A percentile compares a stretch with the other conserved stretches of the same genome.
Evolutionary conservation across 2,888 invertebrate genomes (phyloP).

Genomic region (Xylota sylvarum): DNA sequence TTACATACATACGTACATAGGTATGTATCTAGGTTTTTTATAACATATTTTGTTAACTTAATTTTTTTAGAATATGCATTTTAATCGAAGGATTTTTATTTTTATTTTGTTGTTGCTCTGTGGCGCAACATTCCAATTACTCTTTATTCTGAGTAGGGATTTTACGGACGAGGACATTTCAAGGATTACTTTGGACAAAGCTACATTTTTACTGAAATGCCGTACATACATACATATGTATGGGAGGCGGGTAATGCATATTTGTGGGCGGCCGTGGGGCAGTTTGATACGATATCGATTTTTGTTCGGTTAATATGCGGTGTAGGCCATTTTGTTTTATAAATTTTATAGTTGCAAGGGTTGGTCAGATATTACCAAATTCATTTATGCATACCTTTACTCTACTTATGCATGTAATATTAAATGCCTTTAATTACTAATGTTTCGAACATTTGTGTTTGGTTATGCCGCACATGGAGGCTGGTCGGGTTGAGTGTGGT

Average conservation of each 20-base stretch:
- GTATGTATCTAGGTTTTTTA: too few relatives aligned
- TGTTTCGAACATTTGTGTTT: neutral
- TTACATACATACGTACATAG: too few relatives aligned
- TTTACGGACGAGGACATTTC: constrained; percentile 57
- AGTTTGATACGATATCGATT: constrained; percentile 49
- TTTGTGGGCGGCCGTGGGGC: constrained; percentile 3
- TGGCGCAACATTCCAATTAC: constrained; percentile 51
- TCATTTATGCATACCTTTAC: neutral
- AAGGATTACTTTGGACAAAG: constrained; percentile 59
- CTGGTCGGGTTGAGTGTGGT: neutral
- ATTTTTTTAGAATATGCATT: constrained; percentile 33
- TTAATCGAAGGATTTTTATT: constrained; percentile 10
- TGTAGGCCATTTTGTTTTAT: constrained; percentile 19
- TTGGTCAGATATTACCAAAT: constrained; percentile 6
- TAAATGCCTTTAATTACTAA: neutral
- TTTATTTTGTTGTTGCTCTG: constrained; percentile 12
- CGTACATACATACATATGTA: neutral
- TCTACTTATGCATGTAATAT: neutral
- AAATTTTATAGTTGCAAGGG: constrained; percentile 4
- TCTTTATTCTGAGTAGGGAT: constrained; percentile 35
- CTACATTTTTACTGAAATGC: constrained; percentile 15
- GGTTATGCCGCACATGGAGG: neutral
- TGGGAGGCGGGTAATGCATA: constrained; percentile 28
- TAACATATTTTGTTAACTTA: constrained; percentile 36
- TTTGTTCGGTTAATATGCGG: constrained; percentile 31